phyloP scores from a whole-genome alignment of 1,140 invertebrate genomes.

The Drosophila auraria region DNA sequence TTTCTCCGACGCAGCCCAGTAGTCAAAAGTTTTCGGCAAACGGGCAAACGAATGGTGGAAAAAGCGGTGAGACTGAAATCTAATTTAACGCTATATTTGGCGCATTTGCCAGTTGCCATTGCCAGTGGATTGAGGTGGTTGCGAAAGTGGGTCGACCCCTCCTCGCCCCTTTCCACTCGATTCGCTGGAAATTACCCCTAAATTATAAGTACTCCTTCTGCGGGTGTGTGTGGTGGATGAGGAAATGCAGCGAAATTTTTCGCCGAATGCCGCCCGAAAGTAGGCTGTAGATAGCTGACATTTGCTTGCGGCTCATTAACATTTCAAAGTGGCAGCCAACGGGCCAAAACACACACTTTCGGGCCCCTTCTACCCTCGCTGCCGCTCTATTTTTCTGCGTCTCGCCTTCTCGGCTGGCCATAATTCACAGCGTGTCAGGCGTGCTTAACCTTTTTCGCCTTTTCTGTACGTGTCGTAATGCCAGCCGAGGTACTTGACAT shows the following conservation, averaged over 20 bases:
- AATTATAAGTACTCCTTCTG: constrained; percentile 37
- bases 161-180: constrained; percentile 55
- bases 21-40: constrained; percentile 47
- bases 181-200: constrained; percentile 61
- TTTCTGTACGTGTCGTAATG: constrained; percentile 53
- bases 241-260: constrained; percentile 58
- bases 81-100: constrained; percentile 78
- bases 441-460: constrained; percentile 80
- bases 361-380: background rate
- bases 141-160: constrained; percentile 62
- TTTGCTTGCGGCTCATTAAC: constrained; percentile 76
- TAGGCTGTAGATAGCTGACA: constrained; percentile 64
- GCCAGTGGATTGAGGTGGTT: constrained; percentile 7
- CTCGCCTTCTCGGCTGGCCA: constrained; percentile 16
- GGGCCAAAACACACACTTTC: constrained; percentile 46
- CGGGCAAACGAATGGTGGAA: constrained; percentile 40
- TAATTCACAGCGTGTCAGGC: constrained; percentile 69
- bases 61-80: constrained; percentile 55
- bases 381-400: background rate
- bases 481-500: constrained; percentile 77
- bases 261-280: constrained; percentile 34
- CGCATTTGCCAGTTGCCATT: constrained; percentile 66
- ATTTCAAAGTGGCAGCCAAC: constrained; percentile 68
- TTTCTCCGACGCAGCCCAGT: constrained; percentile 40
- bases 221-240: background rate